A percentile compares a stretch with the other conserved stretches of the same genome.
Conservation (phyloP, 2,888 invertebrate species). For the Bibio marci region DNA sequence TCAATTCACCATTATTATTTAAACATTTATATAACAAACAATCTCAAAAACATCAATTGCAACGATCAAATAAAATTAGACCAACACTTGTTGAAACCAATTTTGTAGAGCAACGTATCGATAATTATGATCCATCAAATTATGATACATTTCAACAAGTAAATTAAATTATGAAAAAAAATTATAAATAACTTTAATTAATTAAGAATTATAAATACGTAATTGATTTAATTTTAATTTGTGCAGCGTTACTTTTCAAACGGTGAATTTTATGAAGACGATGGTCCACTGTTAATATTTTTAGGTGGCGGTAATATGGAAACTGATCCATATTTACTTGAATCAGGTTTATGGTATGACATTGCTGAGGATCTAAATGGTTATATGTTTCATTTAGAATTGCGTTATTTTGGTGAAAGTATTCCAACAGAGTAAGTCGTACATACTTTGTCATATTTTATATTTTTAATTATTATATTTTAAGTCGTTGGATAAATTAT, state of each 20-base stretch:
- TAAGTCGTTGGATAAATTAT: too few relatives aligned
- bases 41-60: too few relatives aligned
- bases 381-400: slow-evolving; percentile 49
- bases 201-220: too few relatives aligned
- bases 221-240: too few relatives aligned
- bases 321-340: too few relatives aligned
- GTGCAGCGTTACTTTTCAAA: background rate
- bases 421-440: slow-evolving; percentile 37
- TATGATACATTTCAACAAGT: background rate
- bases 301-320: slow-evolving; percentile 39
- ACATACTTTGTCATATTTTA: slow-evolving; percentile 15
- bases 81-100: too few relatives aligned
- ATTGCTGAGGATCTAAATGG: slow-evolving; percentile 35
- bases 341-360: slow-evolving; percentile 18
- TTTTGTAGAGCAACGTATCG: background rate
- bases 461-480: background rate
- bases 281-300: slow-evolving; percentile 36
- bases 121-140: background rate
- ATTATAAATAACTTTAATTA: too few relatives aligned
- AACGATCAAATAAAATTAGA: too few relatives aligned
- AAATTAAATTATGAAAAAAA: background rate
- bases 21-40: too few relatives aligned
- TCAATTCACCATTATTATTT: too few relatives aligned
- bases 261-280: slow-evolving; percentile 18
- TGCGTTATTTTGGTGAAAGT: slow-evolving; percentile 55